Evolutionary conservation across 1,140 invertebrate genomes (phyloP), one percentile per base, ranked within the genome.

Genomic region (Campoletis sonorensis): DNA sequence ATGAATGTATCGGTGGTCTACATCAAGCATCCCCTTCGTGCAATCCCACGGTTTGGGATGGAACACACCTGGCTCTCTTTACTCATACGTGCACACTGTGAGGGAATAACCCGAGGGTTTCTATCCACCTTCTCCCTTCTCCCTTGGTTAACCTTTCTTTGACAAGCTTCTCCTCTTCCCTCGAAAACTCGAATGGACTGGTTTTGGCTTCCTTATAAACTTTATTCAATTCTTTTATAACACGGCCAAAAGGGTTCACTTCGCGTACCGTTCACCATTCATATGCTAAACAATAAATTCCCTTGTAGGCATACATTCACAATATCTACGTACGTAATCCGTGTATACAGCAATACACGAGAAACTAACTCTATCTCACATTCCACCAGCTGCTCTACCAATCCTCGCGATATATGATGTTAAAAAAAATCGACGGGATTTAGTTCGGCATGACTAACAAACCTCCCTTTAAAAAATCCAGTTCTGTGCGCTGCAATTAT

Each of bases 201-300:
- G 89, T 88, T 88, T 87, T 87, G 85, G 86, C 86, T 90, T 90
- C 88, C 87, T 90, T 89, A 90, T 89, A 90, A 91, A 90, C 87
- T 90, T 91, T 90, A 90, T 91, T 90, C 89, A 90, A 90, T 90
- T 90, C 89, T 90, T n/a, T 90, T 88, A 87, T 89, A 90, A 64
- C 61, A 13, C 18, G 61, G 61, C 54, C 11, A 87, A 88, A 90
- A 90, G 87, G 88, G 88, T 89, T 88, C 83, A 87, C 82, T 82
- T 83, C 85, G 76, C 73, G 76, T 30, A 84, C 80, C 82, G 75
- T 84, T 51, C 73, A 67, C 75, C 40, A 91, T 91, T 91, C 90
- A 90, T 90, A 90, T 90, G 90, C 88, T 90, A 90, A 91, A 91
- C 87, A 90, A 90, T 89, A 77, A 89, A 89, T 87, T 87, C 67